A percentile compares a stretch with the other conserved stretches of the same genome.
phyloP scores from a whole-genome alignment of 2,888 invertebrate species.

The Ophraella communa region DNA sequence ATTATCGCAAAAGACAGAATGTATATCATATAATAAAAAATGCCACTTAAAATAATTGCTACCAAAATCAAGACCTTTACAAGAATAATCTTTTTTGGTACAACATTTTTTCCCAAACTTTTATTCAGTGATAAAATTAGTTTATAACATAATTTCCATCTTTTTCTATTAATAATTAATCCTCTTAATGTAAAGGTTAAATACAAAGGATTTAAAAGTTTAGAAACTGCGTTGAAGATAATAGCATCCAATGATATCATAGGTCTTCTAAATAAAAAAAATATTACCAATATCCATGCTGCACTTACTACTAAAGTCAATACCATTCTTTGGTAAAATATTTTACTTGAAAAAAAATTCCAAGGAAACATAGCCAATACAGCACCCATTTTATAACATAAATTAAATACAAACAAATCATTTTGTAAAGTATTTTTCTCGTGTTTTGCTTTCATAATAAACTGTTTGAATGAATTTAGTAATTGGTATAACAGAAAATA shows the following conservation, averaged over 20 bases:
- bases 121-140: not conserved
- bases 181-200: not conserved
- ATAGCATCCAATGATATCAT: not conserved
- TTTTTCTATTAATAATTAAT: not conserved
- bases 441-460: not conserved
- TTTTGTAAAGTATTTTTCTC: not conserved
- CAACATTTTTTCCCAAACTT: not conserved
- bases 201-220: not conserved
- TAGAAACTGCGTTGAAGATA: not conserved
- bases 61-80: not conserved
- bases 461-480: not conserved
- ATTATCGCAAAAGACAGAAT: no score
- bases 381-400: not conserved
- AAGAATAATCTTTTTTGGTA: not conserved
- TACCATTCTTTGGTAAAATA: not conserved
- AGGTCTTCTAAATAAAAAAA: not conserved
- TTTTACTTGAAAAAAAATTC: not conserved
- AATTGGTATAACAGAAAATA: no score
- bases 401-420: not conserved
- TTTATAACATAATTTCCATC: not conserved
- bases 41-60: not conserved
- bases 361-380: not conserved
- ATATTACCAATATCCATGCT: not conserved
- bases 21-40: no score
- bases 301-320: not conserved